Percentiles rank a stretch among this genome's conserved stretches.
These are phyloP conservation scores for Daubentonia madagascariensis DNA, from an alignment of 2,113 vertebrate genomes.

Conservation along the genomic window DNA sequence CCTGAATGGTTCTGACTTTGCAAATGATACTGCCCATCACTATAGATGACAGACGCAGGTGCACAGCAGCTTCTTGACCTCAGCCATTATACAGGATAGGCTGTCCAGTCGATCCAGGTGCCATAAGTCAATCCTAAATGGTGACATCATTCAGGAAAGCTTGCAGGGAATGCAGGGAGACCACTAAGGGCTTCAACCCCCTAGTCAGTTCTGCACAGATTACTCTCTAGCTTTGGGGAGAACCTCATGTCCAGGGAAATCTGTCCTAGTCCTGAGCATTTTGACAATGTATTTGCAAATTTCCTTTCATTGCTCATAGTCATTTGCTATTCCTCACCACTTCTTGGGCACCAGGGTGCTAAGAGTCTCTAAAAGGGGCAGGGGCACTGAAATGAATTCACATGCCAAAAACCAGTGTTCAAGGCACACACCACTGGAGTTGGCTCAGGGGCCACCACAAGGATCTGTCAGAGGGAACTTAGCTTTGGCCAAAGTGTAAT, in stretches of 20 bases:
- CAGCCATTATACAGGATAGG: neutral
- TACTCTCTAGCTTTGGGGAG: neutral
- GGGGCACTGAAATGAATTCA: neutral
- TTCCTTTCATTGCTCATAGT: neutral
- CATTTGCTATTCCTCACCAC: neutral
- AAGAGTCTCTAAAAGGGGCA: neutral
- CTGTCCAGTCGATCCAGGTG: neutral
- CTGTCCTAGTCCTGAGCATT: neutral
- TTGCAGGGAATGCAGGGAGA: neutral
- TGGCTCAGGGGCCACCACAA: neutral
- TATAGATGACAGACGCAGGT: neutral
- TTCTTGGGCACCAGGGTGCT: neutral
- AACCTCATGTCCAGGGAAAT: neutral
- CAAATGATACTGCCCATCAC: neutral
- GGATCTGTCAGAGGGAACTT: neutral
- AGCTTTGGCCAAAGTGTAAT: neutral
- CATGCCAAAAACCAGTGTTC: neutral
- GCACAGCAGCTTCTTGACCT: neutral
- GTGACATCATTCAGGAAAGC: constrained; percentile 1
- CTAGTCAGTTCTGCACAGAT: neutral
- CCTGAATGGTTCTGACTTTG: constrained; percentile 57
- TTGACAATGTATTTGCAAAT: neutral
- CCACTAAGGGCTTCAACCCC: neutral
- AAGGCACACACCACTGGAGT: fast-evolving
- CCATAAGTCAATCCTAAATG: neutral